phyloP scores from a whole-genome alignment of 1,140 invertebrate genomes.

The Hycleus phaleratus region DNA sequence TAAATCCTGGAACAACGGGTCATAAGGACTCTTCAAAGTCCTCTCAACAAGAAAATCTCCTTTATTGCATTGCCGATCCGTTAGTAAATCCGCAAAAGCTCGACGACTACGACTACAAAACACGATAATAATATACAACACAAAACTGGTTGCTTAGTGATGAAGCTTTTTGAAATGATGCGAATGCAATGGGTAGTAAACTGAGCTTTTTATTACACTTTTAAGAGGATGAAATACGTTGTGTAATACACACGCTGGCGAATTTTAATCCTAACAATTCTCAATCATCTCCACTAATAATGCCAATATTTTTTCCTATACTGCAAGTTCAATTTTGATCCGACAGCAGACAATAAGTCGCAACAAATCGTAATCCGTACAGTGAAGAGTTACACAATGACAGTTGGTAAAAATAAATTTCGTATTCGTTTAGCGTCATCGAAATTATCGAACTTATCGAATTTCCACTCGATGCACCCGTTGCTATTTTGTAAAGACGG shows the following conservation, averaged over 20 bases:
- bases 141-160: conserved; percentile 32
- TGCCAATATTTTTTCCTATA: not conserved
- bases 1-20: conserved; percentile 37
- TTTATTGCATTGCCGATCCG: conserved; percentile 39
- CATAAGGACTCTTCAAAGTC: conserved; percentile 30
- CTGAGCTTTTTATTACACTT: conserved; percentile 29
- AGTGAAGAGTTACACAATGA: conserved; percentile 5
- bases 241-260: conserved; percentile 5
- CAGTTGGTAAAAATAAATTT: not conserved
- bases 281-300: not conserved
- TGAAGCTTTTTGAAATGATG: conserved; percentile 15
- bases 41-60: conserved; percentile 42
- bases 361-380: not conserved
- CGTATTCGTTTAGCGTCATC: not conserved
- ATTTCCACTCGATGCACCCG: conserved; percentile 3
- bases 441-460: not conserved
- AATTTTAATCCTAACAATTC: conserved; percentile 3
- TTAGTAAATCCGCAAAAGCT: conserved; percentile 35
- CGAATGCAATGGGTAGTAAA: conserved; percentile 20
- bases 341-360: conserved; percentile 1
- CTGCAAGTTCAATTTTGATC: not conserved
- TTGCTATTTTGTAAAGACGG: conserved; percentile 5
- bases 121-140: conserved; percentile 1
- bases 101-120: conserved; percentile 17
- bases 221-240: conserved; percentile 28